Percentiles rank a stretch among this genome's conserved stretches.
phyloP scores from a whole-genome alignment of 64 coral and sea anemone genomes.

The Pocillopora damicornis region DNA sequence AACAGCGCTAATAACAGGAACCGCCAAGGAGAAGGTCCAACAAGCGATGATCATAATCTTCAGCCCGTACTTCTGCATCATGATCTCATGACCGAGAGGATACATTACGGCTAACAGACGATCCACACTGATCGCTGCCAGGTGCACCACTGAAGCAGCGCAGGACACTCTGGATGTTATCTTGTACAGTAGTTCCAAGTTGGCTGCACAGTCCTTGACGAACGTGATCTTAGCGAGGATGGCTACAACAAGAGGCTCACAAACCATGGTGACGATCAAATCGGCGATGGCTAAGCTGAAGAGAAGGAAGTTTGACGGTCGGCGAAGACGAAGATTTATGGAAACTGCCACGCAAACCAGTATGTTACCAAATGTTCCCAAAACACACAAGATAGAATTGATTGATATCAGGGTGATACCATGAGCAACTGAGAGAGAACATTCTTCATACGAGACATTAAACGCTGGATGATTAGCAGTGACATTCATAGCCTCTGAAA shows the following conservation, averaged over 20 bases:
- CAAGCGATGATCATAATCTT: not conserved
- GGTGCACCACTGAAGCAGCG: not conserved
- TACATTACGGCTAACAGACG: not conserved
- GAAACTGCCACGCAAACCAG: conserved; percentile 24
- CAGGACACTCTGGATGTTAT: not conserved
- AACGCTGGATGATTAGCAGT: not conserved
- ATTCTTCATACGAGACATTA: not conserved
- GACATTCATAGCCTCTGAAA: not conserved
- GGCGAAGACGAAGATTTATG: conserved; percentile 13
- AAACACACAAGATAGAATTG: not conserved
- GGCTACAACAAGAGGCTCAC: conserved; percentile 1
- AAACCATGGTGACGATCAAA: conserved; percentile 19
- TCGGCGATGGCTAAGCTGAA: conserved; percentile 25
- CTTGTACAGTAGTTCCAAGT: not conserved
- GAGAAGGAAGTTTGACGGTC: conserved; percentile 5
- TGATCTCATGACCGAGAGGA: not conserved
- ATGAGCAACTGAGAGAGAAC: not conserved
- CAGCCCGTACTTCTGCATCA: conserved; percentile 7
- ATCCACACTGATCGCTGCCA: conserved; percentile 10
- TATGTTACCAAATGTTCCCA: conserved; percentile 35
- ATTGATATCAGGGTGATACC: not conserved
- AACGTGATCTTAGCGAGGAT: not conserved
- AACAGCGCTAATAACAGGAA: not conserved
- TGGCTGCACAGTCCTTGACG: not conserved
- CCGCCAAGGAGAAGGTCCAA: not conserved